Conservation (phyloP, 2,888 invertebrate species). For the Fragum fragum region DNA sequence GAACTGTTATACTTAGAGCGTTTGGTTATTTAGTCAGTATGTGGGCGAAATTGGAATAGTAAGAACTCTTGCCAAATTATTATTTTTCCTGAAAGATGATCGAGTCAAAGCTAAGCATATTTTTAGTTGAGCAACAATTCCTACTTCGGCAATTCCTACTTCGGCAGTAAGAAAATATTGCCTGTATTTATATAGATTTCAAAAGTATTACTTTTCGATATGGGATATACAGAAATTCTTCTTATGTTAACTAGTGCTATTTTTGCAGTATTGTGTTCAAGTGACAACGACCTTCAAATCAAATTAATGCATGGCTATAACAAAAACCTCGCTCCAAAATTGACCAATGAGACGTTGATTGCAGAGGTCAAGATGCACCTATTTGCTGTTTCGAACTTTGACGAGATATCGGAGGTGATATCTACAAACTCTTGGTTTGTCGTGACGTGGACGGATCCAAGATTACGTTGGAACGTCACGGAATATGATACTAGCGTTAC, state of each 20-base stretch:
- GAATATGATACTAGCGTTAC: not conserved
- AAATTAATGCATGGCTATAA: not conserved
- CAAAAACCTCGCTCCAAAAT: not conserved
- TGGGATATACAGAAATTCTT: not conserved
- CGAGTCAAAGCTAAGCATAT: no score
- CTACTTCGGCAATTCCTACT: no score
- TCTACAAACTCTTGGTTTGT: not conserved
- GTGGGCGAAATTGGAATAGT: no score
- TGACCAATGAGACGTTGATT: not conserved
- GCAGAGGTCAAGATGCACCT: not conserved
- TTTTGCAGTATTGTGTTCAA: not conserved
- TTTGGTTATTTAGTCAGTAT: no score
- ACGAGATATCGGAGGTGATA: conserved; percentile 6
- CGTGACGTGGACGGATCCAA: not conserved
- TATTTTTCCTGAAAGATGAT: no score
- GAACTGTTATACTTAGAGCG: no score
- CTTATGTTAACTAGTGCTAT: not conserved
- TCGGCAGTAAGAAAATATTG: no score
- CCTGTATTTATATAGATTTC: no score
- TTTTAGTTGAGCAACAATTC: no score
- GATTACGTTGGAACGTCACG: not conserved
- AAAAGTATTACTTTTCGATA: no score
- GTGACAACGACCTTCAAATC: not conserved
- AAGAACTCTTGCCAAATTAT: no score
- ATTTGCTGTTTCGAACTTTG: not conserved